Conservation (phyloP, 1,140 invertebrate species). For the Bombyx mandarina region DNA sequence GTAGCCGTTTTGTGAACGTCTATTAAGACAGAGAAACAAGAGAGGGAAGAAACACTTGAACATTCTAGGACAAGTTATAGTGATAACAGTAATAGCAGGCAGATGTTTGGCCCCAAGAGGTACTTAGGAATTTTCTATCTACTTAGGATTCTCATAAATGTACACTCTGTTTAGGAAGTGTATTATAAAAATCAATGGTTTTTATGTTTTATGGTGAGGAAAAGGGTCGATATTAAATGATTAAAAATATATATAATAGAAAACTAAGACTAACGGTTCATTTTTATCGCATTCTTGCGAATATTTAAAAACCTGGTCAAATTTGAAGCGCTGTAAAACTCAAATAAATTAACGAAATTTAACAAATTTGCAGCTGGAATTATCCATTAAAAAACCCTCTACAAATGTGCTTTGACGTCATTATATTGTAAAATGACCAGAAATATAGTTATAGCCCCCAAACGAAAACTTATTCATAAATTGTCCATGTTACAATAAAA, state of each 20-base stretch:
- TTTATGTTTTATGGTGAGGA: neutral
- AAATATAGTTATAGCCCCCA: too few relatives aligned
- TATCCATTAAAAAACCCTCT: conserved; percentile 2
- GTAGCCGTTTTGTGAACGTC: too few relatives aligned
- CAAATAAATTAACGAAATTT: neutral
- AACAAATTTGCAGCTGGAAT: neutral
- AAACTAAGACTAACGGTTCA: neutral
- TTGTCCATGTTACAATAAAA: too few relatives aligned
- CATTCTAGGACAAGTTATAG: neutral
- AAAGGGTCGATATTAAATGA: neutral
- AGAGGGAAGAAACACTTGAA: neutral
- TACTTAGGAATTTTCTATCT: neutral
- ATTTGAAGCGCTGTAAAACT: neutral
- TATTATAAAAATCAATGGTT: conserved; percentile 1
- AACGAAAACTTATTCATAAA: too few relatives aligned
- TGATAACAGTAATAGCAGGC: neutral
- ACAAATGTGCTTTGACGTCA: neutral
- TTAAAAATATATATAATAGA: neutral
- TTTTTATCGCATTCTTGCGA: too few relatives aligned
- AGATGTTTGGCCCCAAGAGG: neutral
- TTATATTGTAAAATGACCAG: too few relatives aligned
- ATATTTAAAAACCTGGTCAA: neutral
- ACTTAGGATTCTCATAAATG: neutral
- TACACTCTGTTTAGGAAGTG: neutral
- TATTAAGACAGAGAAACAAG: neutral